Evolutionary conservation across 1,140 invertebrate genomes (phyloP).

Genomic region (Orius insidiosus): DNA sequence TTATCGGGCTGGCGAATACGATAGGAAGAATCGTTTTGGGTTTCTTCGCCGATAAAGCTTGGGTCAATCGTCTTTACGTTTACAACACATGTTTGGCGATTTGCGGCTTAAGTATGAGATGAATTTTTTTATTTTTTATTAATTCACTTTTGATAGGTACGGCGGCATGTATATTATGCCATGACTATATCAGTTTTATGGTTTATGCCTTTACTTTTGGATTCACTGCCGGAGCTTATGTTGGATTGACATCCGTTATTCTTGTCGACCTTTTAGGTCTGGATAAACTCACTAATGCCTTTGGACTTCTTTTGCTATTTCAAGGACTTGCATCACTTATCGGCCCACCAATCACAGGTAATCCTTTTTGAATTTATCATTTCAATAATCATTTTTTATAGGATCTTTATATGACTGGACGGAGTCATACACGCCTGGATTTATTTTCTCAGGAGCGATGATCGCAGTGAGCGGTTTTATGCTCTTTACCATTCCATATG

Average conservation of each 20-base stretch:
- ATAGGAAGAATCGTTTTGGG: conserved; percentile 72
- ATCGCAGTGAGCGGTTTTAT: conserved; percentile 76
- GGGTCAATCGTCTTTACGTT: conserved; percentile 71
- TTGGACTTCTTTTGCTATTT: conserved; percentile 77
- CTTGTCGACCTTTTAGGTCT: conserved; percentile 72
- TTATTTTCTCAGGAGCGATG: conserved; percentile 61
- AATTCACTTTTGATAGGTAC: conserved; percentile 42
- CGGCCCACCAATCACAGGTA: conserved; percentile 80
- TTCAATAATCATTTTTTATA: too few species aligned
- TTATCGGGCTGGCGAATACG: conserved; percentile 75
- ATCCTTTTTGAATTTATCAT: too few species aligned
- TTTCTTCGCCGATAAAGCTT: conserved; percentile 69
- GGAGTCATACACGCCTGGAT: conserved; percentile 65
- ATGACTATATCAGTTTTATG: conserved; percentile 45
- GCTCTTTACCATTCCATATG: conserved; percentile 67
- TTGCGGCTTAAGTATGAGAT: conserved; percentile 56
- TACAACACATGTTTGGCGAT: conserved; percentile 74
- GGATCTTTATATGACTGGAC: conserved; percentile 62
- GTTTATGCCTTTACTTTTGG: conserved; percentile 72
- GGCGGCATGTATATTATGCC: conserved; percentile 51
- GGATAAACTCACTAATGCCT: conserved; percentile 78
- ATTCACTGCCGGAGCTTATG: conserved; percentile 79
- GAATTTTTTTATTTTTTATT: background rate
- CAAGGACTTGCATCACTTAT: conserved; percentile 80
- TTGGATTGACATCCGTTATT: conserved; percentile 80